Evolutionary conservation across 2,113 vertebrate species (phyloP), one percentile per base, ranked within the genome.

Genomic region (Cathartes aura): DNA sequence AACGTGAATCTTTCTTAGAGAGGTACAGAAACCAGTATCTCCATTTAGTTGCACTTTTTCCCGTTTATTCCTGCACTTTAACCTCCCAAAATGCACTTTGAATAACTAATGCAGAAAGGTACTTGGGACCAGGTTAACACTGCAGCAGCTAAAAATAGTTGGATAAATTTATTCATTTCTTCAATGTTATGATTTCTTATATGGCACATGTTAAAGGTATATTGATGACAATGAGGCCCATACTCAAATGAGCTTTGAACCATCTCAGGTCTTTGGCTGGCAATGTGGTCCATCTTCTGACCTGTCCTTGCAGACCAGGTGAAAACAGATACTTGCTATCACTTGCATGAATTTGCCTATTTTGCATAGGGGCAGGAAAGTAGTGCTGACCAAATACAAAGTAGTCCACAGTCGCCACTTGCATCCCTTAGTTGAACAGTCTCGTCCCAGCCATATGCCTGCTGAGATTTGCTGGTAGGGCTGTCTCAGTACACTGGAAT

Each of bases 361-460:
- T 75, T 83, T 84, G 20, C 12, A 30, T 2, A 38, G 9, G 15
- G 6, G 4, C 7, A 59, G 47, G 55, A 43, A 83, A 22, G 26
- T 0, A 0, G 5, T 56, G 58, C 24, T 58, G 72, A 23, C 32
- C 13, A 15, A 64, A 21, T 12, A 3, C 3, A 17, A 73, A 8
- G 17, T 20, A 9, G 7, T 64, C 23, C 64, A 0, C 1, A 0
- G 36, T 34, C 0, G 0, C 13, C 7, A 2, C 45, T 38, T 66
- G 10, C 5, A 36, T n/a, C 38, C 42, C 23, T 62, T 27, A 48
- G 21, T 23, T 23, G 50, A 78, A 12, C 63, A 74, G 15, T 14
- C 64, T 79, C 0, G 0, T 79, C 34, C 56, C 71, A 74, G 40
- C 30, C 0, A 0, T 50, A 8, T 23, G 13, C 40, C 48, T 76